A percentile compares a stretch with the other conserved stretches of the same genome.
Evolutionary conservation across 2,888 invertebrate genomes (phyloP).

Genomic region (Tenthredo distinguenda): DNA sequence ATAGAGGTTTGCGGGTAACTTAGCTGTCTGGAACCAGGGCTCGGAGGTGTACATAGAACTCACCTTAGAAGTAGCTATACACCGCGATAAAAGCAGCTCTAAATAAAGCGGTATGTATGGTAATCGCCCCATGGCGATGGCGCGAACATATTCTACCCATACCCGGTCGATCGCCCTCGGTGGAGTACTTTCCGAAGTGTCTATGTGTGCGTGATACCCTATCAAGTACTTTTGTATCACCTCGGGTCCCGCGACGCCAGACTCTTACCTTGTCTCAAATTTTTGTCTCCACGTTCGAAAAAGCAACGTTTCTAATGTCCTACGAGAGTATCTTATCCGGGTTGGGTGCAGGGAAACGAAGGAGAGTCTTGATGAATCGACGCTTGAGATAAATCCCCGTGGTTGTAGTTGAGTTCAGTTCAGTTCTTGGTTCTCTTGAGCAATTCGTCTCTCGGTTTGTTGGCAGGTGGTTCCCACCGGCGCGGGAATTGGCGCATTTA

Average conservation of each 20-base stretch:
- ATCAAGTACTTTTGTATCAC: constrained; percentile 62
- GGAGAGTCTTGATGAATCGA: too few species aligned
- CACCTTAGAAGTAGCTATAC: constrained; percentile 33
- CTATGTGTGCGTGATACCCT: constrained; percentile 37
- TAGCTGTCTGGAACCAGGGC: not conserved
- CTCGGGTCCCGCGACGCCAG: constrained; percentile 60
- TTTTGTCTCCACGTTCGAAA: not conserved
- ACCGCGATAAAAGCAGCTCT: constrained; percentile 69
- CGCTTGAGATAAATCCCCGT: too few species aligned
- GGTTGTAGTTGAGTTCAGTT: not conserved
- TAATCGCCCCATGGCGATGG: constrained; percentile 63
- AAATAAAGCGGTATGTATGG: constrained; percentile 71
- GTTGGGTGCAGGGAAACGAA: too few species aligned
- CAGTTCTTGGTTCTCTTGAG: not conserved
- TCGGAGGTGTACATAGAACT: not conserved
- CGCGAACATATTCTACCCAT: constrained; percentile 68
- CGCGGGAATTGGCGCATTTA: constrained; percentile 70
- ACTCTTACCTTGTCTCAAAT: constrained; percentile 60
- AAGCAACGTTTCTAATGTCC: too few species aligned
- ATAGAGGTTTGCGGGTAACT: not conserved
- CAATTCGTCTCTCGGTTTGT: constrained; percentile 45
- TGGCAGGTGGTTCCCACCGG: constrained; percentile 55
- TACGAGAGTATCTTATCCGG: too few species aligned
- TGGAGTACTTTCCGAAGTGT: constrained; percentile 59
- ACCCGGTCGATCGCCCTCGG: constrained; percentile 71